Conservation (phyloP, 2,113 vertebrate species). For the Cololabis saira region DNA sequence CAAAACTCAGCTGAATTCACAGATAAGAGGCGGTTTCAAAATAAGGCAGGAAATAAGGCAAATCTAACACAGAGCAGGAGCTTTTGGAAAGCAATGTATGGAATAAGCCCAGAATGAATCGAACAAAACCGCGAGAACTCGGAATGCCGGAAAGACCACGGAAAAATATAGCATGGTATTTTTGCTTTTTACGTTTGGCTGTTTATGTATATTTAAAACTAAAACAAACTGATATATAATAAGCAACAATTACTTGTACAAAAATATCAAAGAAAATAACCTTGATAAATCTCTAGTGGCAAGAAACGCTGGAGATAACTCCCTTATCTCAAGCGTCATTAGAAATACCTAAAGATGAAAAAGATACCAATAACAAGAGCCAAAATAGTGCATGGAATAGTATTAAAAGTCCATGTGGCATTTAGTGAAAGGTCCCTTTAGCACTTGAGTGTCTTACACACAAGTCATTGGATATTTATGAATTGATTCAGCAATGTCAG, state of each 20-base stretch:
- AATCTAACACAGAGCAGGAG: no score
- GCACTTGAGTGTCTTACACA: constrained; percentile 53
- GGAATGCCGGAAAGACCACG: no score
- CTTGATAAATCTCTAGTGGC: not conserved
- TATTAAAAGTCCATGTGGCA: constrained; percentile 69
- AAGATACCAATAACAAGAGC: constrained; percentile 22
- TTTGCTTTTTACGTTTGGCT: no score
- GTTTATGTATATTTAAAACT: not conserved
- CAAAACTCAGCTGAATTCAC: no score
- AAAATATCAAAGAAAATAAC: not conserved
- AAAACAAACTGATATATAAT: not conserved
- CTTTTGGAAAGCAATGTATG: no score
- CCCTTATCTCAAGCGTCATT: constrained; percentile 1
- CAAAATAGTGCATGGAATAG: constrained; percentile 28
- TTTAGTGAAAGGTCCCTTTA: constrained; percentile 73
- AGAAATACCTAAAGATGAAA: constrained; percentile 6
- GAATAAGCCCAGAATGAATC: no score
- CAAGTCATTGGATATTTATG: constrained; percentile 72
- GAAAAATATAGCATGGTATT: no score
- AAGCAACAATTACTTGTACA: not conserved
- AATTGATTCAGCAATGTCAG: constrained; percentile 78
- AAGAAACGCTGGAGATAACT: not conserved
- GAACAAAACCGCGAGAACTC: no score
- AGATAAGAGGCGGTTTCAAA: no score
- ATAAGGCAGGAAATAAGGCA: no score